Conservation (phyloP, 2,888 invertebrate genomes). For the Drosophila macrospina region DNA sequence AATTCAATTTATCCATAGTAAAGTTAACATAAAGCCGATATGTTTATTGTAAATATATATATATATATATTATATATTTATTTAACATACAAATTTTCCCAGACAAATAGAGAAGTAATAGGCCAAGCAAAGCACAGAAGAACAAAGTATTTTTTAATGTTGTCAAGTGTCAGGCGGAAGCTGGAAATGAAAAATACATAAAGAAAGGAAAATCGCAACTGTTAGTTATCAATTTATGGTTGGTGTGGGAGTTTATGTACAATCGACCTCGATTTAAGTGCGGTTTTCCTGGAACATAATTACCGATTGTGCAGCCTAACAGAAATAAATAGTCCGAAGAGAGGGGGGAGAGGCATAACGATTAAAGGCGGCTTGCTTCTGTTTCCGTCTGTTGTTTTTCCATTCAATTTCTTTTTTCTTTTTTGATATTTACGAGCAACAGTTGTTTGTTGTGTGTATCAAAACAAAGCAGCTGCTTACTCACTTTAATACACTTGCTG, state of each 20-base stretch:
- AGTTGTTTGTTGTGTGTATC: slow-evolving; percentile 58
- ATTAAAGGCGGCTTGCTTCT: slow-evolving; percentile 42
- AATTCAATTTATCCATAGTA: too few relatives aligned
- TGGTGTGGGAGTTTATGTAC: slow-evolving; percentile 9
- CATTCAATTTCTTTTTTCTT: slow-evolving; percentile 46
- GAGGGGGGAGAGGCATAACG: slow-evolving; percentile 4
- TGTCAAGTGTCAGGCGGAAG: neutral
- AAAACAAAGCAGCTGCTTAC: slow-evolving; percentile 22
- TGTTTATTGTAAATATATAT: too few relatives aligned
- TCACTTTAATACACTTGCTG: slow-evolving; percentile 38
- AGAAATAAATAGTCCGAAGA: neutral
- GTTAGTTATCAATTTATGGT: slow-evolving; percentile 4
- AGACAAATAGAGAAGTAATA: too few relatives aligned
- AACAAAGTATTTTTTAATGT: neutral
- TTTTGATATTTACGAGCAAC: slow-evolving; percentile 72
- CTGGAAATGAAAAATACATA: neutral
- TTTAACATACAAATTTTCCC: too few relatives aligned
- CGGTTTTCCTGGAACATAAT: slow-evolving; percentile 60
- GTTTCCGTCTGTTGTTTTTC: slow-evolving; percentile 37
- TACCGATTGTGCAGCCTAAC: slow-evolving; percentile 27
- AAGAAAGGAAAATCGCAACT: slow-evolving; percentile 26
- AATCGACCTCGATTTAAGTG: slow-evolving; percentile 64
- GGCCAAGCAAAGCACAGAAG: too few relatives aligned
- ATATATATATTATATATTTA: too few relatives aligned
- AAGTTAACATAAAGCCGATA: too few relatives aligned